These are phyloP conservation scores for Nymphalis urticae DNA, from an alignment of 2,888 invertebrate genomes.

Conservation along the genomic window DNA sequence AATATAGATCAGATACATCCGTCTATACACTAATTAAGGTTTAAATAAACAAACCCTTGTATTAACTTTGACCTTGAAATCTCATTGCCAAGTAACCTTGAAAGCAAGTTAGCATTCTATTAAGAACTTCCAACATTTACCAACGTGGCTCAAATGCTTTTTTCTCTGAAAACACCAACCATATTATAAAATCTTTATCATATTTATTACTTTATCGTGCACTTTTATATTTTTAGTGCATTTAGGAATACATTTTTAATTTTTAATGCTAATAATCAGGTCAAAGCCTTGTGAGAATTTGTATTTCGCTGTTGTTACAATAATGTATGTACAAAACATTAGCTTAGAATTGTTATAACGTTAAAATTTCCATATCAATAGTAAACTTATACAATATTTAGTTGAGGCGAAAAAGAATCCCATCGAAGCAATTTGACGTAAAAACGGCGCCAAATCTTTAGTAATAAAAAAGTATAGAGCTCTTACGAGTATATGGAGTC, in stretches of 20 bases:
- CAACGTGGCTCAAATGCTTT: background rate
- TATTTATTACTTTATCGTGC: background rate
- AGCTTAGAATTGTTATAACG: no score
- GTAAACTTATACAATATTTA: no score
- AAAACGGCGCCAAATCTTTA: background rate
- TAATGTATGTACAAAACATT: no score
- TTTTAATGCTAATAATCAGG: no score
- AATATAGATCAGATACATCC: background rate
- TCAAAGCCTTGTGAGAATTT: no score
- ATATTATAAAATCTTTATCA: background rate
- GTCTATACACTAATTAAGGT: constrained; percentile 5
- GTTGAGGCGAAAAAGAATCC: background rate
- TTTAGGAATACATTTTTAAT: no score
- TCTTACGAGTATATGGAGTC: background rate
- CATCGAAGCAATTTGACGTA: background rate
- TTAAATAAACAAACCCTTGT: constrained; percentile 25
- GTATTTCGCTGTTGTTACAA: no score
- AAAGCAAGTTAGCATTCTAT: constrained; percentile 13
- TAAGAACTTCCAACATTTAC: constrained; percentile 16
- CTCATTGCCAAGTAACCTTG: constrained; percentile 16
- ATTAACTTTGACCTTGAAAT: constrained; percentile 14
- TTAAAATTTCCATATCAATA: no score
- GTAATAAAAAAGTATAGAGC: background rate
- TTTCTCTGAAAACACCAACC: constrained; percentile 8
- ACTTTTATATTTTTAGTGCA: background rate